Evolutionary conservation across 1,140 invertebrate genomes (phyloP).

Genomic region (Drosophila serrata): DNA sequence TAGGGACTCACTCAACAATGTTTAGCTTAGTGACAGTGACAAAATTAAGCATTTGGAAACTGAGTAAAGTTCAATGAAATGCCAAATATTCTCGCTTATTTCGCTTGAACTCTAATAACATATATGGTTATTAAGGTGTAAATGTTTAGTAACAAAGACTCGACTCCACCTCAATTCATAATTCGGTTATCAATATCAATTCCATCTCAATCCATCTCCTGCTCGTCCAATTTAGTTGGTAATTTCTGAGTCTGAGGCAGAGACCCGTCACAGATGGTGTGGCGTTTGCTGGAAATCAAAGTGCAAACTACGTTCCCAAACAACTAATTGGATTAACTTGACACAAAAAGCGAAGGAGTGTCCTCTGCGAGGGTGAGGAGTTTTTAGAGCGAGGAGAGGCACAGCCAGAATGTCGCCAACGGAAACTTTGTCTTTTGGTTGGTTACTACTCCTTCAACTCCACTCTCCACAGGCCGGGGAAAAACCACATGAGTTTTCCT

Average conservation of each 20-base stretch:
- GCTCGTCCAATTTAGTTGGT: constrained; percentile 20
- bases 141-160: not conserved
- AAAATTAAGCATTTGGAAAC: not conserved
- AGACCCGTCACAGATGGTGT: constrained; percentile 17
- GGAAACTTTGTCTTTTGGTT: constrained; percentile 72
- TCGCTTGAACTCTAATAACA: too few relatives aligned
- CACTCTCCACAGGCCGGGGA: constrained; percentile 7
- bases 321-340: constrained; percentile 81
- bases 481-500: constrained; percentile 51
- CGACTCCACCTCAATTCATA: constrained; percentile 1
- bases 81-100: not conserved
- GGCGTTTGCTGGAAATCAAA: constrained; percentile 55
- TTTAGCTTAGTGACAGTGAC: constrained; percentile 1
- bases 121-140: accelerated
- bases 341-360: constrained; percentile 59
- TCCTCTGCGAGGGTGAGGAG: not conserved
- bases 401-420: constrained; percentile 56
- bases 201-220: constrained; percentile 34
- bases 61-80: not conserved
- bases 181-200: constrained; percentile 61
- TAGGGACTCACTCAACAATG: not conserved
- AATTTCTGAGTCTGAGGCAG: not conserved
- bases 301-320: constrained; percentile 73
- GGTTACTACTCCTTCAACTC: constrained; percentile 52
- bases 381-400: too few relatives aligned